phyloP scores from a whole-genome alignment of 2,113 vertebrate species.

The Sapajus apella region DNA sequence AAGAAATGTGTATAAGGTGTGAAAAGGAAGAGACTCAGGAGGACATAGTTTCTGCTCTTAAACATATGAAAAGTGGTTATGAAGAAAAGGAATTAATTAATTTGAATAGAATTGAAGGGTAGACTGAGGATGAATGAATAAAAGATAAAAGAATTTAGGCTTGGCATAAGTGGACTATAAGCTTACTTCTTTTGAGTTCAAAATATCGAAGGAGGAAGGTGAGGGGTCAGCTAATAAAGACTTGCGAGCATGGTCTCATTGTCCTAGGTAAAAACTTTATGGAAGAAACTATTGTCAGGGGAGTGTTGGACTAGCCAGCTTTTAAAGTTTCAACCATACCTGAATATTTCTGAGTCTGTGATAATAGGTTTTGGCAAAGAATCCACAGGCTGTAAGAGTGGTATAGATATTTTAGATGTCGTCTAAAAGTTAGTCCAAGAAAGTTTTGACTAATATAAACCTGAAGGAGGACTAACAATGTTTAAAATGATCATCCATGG shows the following conservation, averaged over 20 bases:
- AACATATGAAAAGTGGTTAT: background rate
- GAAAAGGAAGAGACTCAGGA: background rate
- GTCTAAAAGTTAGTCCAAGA: background rate
- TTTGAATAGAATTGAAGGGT: background rate
- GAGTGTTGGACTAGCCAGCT: background rate
- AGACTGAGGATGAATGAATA: background rate
- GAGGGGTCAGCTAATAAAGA: background rate
- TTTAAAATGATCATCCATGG: background rate
- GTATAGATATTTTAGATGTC: background rate
- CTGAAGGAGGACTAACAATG: background rate
- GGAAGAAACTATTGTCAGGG: background rate
- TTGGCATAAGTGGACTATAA: background rate
- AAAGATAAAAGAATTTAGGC: background rate
- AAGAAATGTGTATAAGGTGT: background rate
- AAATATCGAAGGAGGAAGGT: background rate
- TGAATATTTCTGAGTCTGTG: background rate
- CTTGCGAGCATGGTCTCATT: background rate
- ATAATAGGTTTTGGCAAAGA: background rate
- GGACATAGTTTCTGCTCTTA: background rate
- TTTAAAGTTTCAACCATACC: background rate
- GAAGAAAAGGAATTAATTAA: background rate
- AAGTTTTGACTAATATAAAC: background rate
- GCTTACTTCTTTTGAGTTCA: background rate
- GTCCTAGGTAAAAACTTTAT: background rate
- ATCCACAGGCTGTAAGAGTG: background rate